Evolutionary conservation across 2,888 invertebrate species (phyloP).

Genomic region (Nineta flava): DNA sequence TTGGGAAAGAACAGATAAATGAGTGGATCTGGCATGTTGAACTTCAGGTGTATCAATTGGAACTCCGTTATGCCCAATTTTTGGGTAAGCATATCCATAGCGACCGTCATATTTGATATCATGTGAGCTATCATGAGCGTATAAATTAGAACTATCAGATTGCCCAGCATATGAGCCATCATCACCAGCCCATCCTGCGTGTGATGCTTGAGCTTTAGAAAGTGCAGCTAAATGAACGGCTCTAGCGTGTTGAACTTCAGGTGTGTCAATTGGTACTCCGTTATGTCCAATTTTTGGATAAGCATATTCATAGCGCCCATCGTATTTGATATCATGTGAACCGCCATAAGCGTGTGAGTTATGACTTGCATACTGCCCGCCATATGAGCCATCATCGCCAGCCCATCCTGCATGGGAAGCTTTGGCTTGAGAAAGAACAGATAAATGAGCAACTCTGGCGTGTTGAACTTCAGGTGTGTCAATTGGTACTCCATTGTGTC

Average conservation of each 20-base stretch:
- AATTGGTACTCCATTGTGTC: slow-evolving; percentile 8
- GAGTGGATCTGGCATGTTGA: slow-evolving; percentile 1
- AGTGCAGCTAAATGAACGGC: slow-evolving; percentile 8
- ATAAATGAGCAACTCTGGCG: slow-evolving; percentile 8
- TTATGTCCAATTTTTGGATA: slow-evolving; percentile 7
- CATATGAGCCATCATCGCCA: background rate
- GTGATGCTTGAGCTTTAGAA: slow-evolving; percentile 7
- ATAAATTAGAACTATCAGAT: background rate
- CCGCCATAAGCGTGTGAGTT: too few relatives aligned
- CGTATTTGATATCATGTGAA: too few relatives aligned
- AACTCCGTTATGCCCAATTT: slow-evolving; percentile 6
- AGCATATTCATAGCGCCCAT: slow-evolving; percentile 3
- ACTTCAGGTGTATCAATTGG: slow-evolving; percentile 6
- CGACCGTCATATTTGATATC: background rate
- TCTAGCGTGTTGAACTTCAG: slow-evolving; percentile 9
- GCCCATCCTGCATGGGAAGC: background rate
- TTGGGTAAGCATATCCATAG: background rate
- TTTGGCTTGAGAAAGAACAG: slow-evolving; percentile 3
- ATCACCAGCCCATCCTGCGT: background rate
- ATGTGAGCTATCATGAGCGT: background rate
- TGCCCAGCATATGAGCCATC: background rate
- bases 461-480: slow-evolving; percentile 9
- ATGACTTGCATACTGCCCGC: background rate
- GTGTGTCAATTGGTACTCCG: slow-evolving; percentile 8
- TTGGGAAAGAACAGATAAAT: slow-evolving; percentile 3